phyloP scores from a whole-genome alignment of 2,888 invertebrate species.

The Drosophila leonis region DNA sequence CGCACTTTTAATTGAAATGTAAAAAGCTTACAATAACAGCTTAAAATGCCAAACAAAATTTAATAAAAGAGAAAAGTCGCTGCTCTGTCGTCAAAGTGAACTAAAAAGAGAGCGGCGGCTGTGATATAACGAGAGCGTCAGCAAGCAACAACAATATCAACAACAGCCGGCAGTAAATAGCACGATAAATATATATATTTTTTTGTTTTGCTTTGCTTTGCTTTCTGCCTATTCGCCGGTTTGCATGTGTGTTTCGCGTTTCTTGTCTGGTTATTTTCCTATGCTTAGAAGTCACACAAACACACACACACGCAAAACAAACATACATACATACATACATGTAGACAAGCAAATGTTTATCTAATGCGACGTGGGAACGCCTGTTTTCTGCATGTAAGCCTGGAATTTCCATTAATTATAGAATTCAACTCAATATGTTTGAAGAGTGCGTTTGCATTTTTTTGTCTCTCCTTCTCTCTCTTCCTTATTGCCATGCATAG shows the following conservation, averaged over 20 bases:
- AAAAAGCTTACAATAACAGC: neutral
- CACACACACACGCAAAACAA: neutral
- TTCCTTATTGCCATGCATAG: conserved; percentile 4
- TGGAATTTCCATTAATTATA: conserved; percentile 24
- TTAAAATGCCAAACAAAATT: neutral
- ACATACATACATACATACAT: neutral
- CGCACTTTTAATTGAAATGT: neutral
- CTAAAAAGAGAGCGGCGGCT: conserved; percentile 2
- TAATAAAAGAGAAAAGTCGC: conserved; percentile 16
- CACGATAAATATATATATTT: neutral
- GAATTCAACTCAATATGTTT: conserved; percentile 13
- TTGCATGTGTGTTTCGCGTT: conserved; percentile 2
- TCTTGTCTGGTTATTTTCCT: conserved; percentile 12
- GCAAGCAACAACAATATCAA: conserved; percentile 14
- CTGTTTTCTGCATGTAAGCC: conserved; percentile 9
- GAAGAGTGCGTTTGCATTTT: neutral
- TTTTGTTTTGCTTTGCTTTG: conserved; percentile 2
- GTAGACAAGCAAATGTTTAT: conserved; percentile 6
- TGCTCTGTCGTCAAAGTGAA: conserved; percentile 11
- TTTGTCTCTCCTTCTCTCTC: neutral
- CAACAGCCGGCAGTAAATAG: conserved; percentile 36
- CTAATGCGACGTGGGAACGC: conserved; percentile 2
- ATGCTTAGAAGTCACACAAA: neutral
- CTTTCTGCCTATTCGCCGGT: conserved; percentile 28
- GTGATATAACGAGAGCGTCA: conserved; percentile 34